Evolutionary conservation across 92 coral and sea anemone genomes (phyloP).

Genomic region (Meandrina meandrites): DNA sequence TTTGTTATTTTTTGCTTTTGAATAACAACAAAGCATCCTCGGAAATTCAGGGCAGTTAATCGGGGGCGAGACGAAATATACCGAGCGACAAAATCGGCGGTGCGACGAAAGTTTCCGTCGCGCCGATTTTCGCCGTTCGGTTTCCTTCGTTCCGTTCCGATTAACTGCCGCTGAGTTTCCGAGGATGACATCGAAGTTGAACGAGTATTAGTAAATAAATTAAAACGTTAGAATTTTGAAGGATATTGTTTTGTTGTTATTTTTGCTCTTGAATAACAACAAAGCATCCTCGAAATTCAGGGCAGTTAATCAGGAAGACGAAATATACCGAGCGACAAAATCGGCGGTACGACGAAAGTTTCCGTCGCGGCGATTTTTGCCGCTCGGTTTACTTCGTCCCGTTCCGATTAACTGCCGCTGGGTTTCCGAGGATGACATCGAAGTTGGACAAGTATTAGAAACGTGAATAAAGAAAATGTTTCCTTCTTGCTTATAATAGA

Average conservation of each 20-base stretch:
- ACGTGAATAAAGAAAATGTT: too few species aligned
- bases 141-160: neutral
- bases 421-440: neutral
- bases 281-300: neutral
- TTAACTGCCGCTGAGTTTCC: neutral
- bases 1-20: neutral
- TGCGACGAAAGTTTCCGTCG: neutral
- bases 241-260: neutral
- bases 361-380: neutral
- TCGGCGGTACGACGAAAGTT: neutral
- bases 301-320: neutral
- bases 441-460: too few species aligned
- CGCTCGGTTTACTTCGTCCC: neutral
- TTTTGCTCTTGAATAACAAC: too few species aligned
- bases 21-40: neutral
- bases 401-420: neutral
- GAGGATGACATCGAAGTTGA: neutral
- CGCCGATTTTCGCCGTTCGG: neutral
- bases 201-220: too few species aligned
- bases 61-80: neutral
- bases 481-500: too few species aligned
- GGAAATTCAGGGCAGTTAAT: neutral
- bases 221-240: too few species aligned
- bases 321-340: neutral
- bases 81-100: too few species aligned